These are phyloP conservation scores for Amia ocellicauda DNA, from an alignment of 2,113 vertebrate genomes.

Conservation along the genomic window DNA sequence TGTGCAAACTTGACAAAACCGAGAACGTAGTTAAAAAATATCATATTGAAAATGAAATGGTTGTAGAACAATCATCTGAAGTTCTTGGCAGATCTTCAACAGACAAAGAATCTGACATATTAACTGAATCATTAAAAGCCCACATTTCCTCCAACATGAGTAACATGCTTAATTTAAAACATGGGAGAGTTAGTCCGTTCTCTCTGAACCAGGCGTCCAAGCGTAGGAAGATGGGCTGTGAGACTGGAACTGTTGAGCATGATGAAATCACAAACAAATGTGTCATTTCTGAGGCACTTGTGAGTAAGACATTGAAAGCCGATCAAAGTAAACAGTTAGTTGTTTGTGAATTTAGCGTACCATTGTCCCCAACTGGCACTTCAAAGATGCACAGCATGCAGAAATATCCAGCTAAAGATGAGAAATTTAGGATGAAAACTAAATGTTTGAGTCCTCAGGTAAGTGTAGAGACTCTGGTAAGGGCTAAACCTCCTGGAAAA, in stretches of 20 bases:
- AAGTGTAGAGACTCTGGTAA: not conserved
- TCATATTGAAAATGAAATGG: too few relatives aligned
- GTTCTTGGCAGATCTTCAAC: too few relatives aligned
- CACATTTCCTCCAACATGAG: not conserved
- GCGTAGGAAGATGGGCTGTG: conserved; percentile 37
- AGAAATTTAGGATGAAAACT: not conserved
- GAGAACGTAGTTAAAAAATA: too few relatives aligned
- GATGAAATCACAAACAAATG: not conserved
- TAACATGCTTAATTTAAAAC: not conserved
- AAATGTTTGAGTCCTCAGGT: not conserved
- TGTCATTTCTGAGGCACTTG: not conserved
- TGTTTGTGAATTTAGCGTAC: not conserved
- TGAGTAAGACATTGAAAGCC: too few relatives aligned
- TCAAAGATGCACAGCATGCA: not conserved
- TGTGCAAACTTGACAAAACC: too few relatives aligned
- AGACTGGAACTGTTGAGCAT: not conserved
- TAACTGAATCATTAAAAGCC: too few relatives aligned
- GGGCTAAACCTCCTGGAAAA: not conserved
- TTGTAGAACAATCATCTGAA: too few relatives aligned
- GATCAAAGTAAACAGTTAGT: not conserved
- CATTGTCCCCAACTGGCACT: not conserved
- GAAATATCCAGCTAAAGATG: not conserved
- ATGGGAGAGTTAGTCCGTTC: not conserved
- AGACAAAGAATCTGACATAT: too few relatives aligned
- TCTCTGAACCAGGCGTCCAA: conserved; percentile 49